Evolutionary conservation across 2,113 vertebrate species (phyloP).

Genomic region (Rhinolophus sinicus): DNA sequence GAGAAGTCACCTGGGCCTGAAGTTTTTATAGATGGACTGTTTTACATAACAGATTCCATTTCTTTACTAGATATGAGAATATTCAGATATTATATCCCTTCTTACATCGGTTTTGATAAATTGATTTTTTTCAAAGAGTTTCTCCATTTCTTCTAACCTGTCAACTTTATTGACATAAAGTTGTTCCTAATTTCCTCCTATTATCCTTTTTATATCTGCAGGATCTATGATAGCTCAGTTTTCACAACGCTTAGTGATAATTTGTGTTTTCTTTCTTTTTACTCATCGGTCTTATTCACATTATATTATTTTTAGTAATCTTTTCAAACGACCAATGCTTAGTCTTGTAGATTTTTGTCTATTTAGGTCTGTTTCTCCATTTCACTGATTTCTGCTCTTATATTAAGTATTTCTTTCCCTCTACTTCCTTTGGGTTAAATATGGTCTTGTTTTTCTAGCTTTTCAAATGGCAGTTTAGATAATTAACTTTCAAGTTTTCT

Average conservation of each 20-base stretch:
- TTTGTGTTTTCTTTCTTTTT: background rate
- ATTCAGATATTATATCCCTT: background rate
- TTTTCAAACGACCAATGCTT: background rate
- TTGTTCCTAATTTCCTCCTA: background rate
- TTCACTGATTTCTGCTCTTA: background rate
- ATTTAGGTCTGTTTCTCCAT: background rate
- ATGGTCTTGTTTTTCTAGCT: background rate
- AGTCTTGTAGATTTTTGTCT: background rate
- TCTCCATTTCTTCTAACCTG: background rate
- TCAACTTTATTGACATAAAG: background rate
- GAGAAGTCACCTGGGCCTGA: background rate
- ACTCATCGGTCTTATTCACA: background rate
- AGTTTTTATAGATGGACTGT: background rate
- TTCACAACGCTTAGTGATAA: background rate
- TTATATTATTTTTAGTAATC: background rate
- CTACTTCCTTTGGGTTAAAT: background rate
- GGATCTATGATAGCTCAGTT: background rate
- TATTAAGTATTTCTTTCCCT: background rate
- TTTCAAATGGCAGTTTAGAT: background rate
- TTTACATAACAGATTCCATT: background rate
- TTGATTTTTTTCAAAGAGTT: background rate
- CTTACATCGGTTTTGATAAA: background rate
- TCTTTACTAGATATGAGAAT: background rate
- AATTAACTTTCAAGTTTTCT: background rate
- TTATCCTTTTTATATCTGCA: background rate